Evolutionary conservation across 2,888 invertebrate species (phyloP).

Genomic region (Salpingus planirostris): DNA sequence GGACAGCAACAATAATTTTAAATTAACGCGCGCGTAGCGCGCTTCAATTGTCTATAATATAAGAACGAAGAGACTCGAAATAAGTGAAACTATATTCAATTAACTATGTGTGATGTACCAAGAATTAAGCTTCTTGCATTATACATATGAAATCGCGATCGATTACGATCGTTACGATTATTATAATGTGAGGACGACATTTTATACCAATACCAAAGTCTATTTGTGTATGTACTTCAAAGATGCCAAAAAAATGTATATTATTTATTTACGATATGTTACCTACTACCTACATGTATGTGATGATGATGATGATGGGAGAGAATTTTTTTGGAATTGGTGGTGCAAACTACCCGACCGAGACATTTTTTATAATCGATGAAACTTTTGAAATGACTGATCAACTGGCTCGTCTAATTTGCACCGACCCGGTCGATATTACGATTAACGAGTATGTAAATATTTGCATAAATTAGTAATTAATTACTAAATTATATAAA

Average conservation of each 20-base stretch:
- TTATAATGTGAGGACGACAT: slow-evolving; percentile 38
- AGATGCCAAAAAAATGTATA: slow-evolving; percentile 48
- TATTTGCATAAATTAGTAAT: slow-evolving; percentile 30
- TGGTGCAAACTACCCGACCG: slow-evolving; percentile 24
- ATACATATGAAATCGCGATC: too few relatives aligned
- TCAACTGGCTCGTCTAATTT: slow-evolving; percentile 25
- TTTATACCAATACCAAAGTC: slow-evolving; percentile 55
- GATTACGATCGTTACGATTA: too few relatives aligned
- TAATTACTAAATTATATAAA: too few relatives aligned
- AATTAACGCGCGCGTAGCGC: too few relatives aligned
- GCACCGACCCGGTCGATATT: slow-evolving; percentile 20
- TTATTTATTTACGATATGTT: slow-evolving; percentile 45
- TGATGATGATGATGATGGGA: too few relatives aligned
- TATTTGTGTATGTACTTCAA: slow-evolving; percentile 55
- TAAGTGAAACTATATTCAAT: slow-evolving; percentile 39
- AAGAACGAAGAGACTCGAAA: too few relatives aligned
- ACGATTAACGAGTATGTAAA: slow-evolving; percentile 27
- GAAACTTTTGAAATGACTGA: slow-evolving; percentile 32
- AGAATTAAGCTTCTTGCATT: too few relatives aligned
- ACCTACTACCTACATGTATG: slow-evolving; percentile 44
- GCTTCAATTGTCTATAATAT: too few relatives aligned
- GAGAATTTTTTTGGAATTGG: slow-evolving; percentile 22
- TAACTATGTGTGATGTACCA: slow-evolving; percentile 44
- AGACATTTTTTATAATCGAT: slow-evolving; percentile 20
- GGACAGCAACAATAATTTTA: too few relatives aligned